A percentile compares a stretch with the other conserved stretches of the same genome.
Evolutionary conservation across 2,113 vertebrate genomes (phyloP).

Genomic region (Siphamia tubifer): DNA sequence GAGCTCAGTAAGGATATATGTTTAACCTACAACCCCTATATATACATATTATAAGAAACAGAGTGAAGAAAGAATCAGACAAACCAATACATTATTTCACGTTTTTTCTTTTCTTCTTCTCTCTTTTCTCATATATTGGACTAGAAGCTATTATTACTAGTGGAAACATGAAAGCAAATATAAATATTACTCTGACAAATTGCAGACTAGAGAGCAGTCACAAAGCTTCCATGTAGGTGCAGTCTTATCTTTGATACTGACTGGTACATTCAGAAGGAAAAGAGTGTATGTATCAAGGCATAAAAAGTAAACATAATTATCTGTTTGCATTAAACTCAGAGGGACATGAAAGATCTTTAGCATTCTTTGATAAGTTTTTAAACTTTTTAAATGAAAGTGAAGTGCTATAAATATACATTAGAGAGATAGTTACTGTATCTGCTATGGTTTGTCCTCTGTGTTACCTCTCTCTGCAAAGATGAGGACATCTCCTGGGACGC

Average conservation of each 20-base stretch:
- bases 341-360: slow-evolving; percentile 62
- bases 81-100: neutral
- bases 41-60: too few relatives aligned
- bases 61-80: neutral
- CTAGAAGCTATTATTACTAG: slow-evolving; percentile 25
- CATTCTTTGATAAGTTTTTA: slow-evolving; percentile 56
- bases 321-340: slow-evolving; percentile 64
- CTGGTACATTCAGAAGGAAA: slow-evolving; percentile 48
- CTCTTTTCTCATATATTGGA: slow-evolving; percentile 22
- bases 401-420: slow-evolving; percentile 73
- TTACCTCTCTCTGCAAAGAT: slow-evolving; percentile 67
- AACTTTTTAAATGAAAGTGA: slow-evolving; percentile 65
- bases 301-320: slow-evolving; percentile 67
- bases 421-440: slow-evolving; percentile 43
- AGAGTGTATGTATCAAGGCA: slow-evolving; percentile 56
- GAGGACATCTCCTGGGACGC: slow-evolving; percentile 72
- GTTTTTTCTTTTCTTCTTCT: neutral
- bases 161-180: slow-evolving; percentile 59
- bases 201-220: slow-evolving; percentile 60
- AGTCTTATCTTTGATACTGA: slow-evolving; percentile 68
- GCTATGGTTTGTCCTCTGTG: slow-evolving; percentile 63
- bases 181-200: slow-evolving; percentile 67
- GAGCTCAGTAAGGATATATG: neutral
- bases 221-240: slow-evolving; percentile 58
- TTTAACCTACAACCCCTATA: too few relatives aligned